Conservation (phyloP, 2,888 invertebrate species). For the Drosophila demipolita region DNA sequence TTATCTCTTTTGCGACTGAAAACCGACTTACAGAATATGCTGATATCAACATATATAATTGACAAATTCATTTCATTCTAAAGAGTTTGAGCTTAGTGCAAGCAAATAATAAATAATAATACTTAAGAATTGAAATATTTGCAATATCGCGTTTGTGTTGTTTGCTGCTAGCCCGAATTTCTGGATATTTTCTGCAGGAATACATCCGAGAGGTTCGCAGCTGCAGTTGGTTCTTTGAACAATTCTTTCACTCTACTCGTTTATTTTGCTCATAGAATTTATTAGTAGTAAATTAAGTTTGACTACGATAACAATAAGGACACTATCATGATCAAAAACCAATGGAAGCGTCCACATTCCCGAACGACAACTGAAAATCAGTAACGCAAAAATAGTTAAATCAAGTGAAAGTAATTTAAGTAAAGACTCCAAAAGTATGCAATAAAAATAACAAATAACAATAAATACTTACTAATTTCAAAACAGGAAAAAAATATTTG, state of each 20-base stretch:
- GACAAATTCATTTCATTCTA: slow-evolving; percentile 18
- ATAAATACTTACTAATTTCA: too few relatives aligned
- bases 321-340: not conserved
- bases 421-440: slow-evolving; percentile 53
- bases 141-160: slow-evolving; percentile 29
- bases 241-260: not conserved
- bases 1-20: slow-evolving; percentile 1
- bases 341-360: not conserved
- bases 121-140: not conserved
- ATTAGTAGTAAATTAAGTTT: too few relatives aligned
- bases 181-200: not conserved
- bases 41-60: slow-evolving; percentile 16
- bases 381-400: not conserved
- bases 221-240: not conserved
- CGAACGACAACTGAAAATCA: not conserved
- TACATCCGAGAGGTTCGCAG: slow-evolving; percentile 14
- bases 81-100: slow-evolving; percentile 20
- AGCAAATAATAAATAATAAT: slow-evolving; percentile 3
- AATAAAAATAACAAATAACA: not conserved
- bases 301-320: not conserved
- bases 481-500: not conserved
- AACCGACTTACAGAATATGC: not conserved
- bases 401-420: not conserved
- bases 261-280: not conserved
- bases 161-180: slow-evolving; percentile 6